phyloP scores from a whole-genome alignment of 2,888 invertebrate genomes.

The Cheilosia soror region DNA sequence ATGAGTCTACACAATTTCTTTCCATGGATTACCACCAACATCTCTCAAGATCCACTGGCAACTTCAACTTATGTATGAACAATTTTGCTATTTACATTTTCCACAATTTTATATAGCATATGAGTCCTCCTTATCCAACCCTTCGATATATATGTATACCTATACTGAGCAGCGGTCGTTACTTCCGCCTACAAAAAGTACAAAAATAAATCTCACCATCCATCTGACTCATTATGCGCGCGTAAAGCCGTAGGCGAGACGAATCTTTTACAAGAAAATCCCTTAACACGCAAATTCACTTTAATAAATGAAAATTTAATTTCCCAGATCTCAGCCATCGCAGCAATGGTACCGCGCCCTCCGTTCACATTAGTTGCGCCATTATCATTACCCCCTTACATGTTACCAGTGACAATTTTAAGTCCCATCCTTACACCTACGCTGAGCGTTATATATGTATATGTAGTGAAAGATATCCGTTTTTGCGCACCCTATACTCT shows the following conservation, averaged over 20 bases:
- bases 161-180: not conserved
- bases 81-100: not conserved
- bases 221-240: conserved; percentile 42
- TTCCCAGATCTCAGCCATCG: conserved; percentile 27
- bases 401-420: conserved; percentile 68
- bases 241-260: conserved; percentile 53
- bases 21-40: too few relatives aligned
- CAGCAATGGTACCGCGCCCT: conserved; percentile 9
- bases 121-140: too few relatives aligned
- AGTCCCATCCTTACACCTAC: conserved; percentile 67
- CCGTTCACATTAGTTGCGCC: conserved; percentile 65
- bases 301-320: conserved; percentile 74
- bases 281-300: conserved; percentile 73
- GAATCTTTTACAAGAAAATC: conserved; percentile 58
- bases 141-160: too few relatives aligned
- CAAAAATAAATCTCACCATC: not conserved
- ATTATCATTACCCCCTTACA: conserved; percentile 72
- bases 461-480: not conserved
- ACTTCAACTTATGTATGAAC: too few relatives aligned
- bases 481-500: not conserved
- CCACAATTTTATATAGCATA: not conserved
- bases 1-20: too few relatives aligned
- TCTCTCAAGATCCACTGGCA: too few relatives aligned
- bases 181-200: not conserved
- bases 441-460: conserved; percentile 2